Percentiles rank a stretch among this genome's conserved stretches.
These are phyloP conservation scores for Bellardia bayeri DNA, from an alignment of 2,888 invertebrate species.

Conservation along the genomic window DNA sequence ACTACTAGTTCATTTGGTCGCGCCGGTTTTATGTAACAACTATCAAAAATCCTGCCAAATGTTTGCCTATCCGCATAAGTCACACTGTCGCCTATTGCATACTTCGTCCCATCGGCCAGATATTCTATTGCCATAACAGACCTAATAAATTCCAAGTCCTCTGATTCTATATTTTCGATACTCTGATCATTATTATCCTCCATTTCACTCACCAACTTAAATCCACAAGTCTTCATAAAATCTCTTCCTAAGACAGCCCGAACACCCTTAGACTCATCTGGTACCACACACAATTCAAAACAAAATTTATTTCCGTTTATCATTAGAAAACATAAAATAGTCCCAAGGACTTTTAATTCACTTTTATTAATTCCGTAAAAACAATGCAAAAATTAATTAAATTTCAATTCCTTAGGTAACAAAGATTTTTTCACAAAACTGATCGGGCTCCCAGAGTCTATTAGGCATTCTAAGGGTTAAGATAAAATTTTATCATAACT, in stretches of 20 bases:
- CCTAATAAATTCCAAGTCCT: not conserved
- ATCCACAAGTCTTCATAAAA: not conserved
- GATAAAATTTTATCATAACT: not conserved
- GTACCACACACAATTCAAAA: constrained; percentile 10
- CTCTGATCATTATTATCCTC: not conserved
- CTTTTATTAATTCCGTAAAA: constrained; percentile 16
- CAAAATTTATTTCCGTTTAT: not conserved
- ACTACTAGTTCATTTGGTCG: constrained; percentile 14
- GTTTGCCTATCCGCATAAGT: too few relatives aligned
- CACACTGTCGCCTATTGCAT: not conserved
- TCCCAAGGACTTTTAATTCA: constrained; percentile 12
- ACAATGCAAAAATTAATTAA: not conserved
- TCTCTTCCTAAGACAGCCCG: not conserved
- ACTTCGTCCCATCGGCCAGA: not conserved
- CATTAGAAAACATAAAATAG: not conserved
- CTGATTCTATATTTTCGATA: not conserved
- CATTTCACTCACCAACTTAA: not conserved
- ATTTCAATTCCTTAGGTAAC: not conserved
- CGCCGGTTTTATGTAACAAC: not conserved
- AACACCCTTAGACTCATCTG: not conserved
- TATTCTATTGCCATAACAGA: not conserved
- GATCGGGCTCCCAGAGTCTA: constrained; percentile 28
- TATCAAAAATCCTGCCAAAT: not conserved
- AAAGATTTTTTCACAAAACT: constrained; percentile 2
- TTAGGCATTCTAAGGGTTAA: not conserved